phyloP scores from a whole-genome alignment of 2,888 invertebrate species.

The Apamea epomidion region DNA sequence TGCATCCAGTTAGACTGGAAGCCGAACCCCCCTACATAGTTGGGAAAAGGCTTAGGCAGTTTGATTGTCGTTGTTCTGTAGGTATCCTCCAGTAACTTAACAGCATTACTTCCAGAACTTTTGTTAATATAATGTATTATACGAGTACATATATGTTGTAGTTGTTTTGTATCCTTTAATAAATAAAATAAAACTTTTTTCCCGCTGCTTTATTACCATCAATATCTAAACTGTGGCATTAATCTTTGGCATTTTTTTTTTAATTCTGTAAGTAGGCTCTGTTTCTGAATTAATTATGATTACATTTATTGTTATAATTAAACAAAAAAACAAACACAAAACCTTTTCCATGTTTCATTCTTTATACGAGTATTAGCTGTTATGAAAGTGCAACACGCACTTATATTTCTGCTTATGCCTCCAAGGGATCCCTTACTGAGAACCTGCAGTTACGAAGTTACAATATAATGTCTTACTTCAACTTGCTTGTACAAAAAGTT shows the following conservation, averaged over 20 bases:
- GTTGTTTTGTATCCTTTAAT: no score
- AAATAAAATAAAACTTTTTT: no score
- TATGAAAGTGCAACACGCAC: background rate
- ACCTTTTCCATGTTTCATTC: background rate
- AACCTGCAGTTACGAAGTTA: conserved; percentile 14
- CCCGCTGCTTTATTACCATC: background rate
- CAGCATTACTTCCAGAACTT: no score
- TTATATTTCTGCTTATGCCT: conserved; percentile 4
- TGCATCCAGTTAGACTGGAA: background rate
- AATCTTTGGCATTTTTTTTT: background rate
- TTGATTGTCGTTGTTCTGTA: no score
- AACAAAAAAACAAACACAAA: background rate
- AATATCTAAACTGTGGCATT: background rate
- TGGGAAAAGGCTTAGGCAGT: no score
- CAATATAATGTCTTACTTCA: conserved; percentile 50
- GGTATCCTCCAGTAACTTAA: no score
- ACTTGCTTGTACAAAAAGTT: conserved; percentile 41
- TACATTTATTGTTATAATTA: background rate
- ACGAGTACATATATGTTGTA: no score
- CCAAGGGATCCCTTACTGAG: conserved; percentile 15
- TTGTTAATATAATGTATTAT: no score
- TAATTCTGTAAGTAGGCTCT: background rate
- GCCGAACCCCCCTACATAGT: no score
- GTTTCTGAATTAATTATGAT: background rate
- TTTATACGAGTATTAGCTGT: background rate